These are phyloP conservation scores for Heliconius hermathena DNA, from an alignment of 1,140 invertebrate species.

Conservation along the genomic window DNA sequence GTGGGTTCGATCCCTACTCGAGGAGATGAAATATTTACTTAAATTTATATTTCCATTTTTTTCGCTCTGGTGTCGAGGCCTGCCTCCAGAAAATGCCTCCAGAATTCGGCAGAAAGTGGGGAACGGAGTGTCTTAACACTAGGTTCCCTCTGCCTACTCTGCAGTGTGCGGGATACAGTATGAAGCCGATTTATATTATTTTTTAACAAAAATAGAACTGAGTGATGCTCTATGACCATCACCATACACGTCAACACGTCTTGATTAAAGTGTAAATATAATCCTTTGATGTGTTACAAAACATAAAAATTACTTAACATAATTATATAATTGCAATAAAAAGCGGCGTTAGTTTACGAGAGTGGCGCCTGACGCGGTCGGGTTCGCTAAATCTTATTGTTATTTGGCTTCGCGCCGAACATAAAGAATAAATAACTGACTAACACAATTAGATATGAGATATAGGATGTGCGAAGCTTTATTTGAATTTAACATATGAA, in stretches of 20 bases:
- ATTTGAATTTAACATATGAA: constrained; percentile 5
- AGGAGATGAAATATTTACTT: no score
- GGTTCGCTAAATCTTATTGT: constrained; percentile 66
- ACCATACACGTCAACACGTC: not conserved
- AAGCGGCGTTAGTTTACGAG: constrained; percentile 54
- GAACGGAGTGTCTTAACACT: no score
- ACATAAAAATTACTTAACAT: constrained; percentile 36
- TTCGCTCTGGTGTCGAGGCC: no score
- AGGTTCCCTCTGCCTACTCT: no score
- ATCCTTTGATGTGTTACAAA: not conserved
- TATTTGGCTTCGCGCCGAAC: constrained; percentile 67
- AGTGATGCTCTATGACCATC: no score
- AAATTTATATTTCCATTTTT: no score
- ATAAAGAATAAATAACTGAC: constrained; percentile 49
- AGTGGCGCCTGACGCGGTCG: constrained; percentile 60
- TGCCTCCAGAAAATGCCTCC: no score
- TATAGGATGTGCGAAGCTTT: constrained; percentile 17
- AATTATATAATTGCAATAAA: constrained; percentile 49
- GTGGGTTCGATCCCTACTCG: no score
- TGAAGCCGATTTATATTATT: no score
- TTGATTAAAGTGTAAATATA: not conserved
- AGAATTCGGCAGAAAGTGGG: no score
- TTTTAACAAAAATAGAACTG: no score
- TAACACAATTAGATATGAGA: constrained; percentile 29
- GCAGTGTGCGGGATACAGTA: no score